phyloP scores from a whole-genome alignment of 2,888 invertebrate genomes.

The Villa cingulata region DNA sequence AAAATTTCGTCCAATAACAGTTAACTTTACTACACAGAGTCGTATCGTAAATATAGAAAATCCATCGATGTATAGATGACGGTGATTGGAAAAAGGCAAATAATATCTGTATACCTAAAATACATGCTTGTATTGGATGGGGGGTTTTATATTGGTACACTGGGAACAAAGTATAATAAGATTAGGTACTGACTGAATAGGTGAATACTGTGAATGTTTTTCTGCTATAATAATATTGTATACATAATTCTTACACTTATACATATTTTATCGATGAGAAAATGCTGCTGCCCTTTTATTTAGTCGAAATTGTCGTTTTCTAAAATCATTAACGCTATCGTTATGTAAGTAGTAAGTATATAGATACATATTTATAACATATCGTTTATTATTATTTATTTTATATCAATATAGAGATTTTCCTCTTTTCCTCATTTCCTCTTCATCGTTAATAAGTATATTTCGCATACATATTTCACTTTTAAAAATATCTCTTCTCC shows the following conservation, averaged over 20 bases:
- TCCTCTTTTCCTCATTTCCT: no score
- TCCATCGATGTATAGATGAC: conserved; percentile 15
- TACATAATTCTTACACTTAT: no score
- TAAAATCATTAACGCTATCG: neutral
- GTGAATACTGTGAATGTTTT: no score
- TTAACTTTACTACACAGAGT: conserved; percentile 9
- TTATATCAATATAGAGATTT: no score
- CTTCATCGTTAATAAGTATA: no score
- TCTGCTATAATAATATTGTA: no score
- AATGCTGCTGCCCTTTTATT: neutral
- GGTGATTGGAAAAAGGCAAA: conserved; percentile 14
- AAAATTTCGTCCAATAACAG: conserved; percentile 6
- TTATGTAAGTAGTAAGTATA: no score
- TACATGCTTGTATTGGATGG: neutral
- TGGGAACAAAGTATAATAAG: no score
- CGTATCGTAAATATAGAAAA: conserved; percentile 11
- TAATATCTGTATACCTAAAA: neutral
- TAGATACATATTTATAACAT: conserved; percentile 1
- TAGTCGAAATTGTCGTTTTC: conserved; percentile 1
- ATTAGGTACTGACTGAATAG: no score
- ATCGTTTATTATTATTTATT: no score
- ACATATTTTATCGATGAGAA: neutral
- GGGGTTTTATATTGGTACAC: neutral
- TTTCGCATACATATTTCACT: no score
- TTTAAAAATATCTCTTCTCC: no score